These are phyloP conservation scores for Alcis repandata DNA, from an alignment of 2,888 invertebrate species.

Conservation along the genomic window DNA sequence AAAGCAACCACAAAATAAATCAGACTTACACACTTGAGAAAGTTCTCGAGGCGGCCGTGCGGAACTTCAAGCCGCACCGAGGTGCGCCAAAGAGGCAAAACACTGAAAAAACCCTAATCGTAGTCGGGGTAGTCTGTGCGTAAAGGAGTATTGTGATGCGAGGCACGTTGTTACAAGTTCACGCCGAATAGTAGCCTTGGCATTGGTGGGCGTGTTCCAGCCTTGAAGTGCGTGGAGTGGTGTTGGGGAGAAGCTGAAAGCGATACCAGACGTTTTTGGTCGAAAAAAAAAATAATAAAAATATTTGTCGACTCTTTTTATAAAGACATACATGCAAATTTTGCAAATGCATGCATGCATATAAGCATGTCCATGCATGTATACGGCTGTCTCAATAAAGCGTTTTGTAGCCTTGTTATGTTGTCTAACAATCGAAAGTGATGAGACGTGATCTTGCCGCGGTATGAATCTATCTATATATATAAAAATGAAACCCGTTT, in stretches of 20 bases:
- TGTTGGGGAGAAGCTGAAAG: conserved; percentile 14
- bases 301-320: too few species aligned
- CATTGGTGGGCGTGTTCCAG: conserved; percentile 52
- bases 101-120: conserved; percentile 23
- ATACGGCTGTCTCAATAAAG: too few species aligned
- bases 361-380: too few species aligned
- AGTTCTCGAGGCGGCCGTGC: conserved; percentile 12
- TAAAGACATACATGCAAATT: too few species aligned
- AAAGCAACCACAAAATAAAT: conserved; percentile 6
- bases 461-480: too few species aligned
- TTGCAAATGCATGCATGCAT: too few species aligned
- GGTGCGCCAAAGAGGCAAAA: not conserved
- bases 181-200: conserved; percentile 57
- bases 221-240: conserved; percentile 41
- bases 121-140: conserved; percentile 18
- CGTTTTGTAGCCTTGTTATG: too few species aligned
- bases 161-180: conserved; percentile 50
- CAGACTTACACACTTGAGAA: conserved; percentile 9
- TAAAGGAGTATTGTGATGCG: conserved; percentile 43
- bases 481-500: too few species aligned
- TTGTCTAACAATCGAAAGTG: not conserved
- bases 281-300: too few species aligned
- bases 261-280: too few species aligned
- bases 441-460: not conserved
- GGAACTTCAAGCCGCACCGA: conserved; percentile 6